These are phyloP conservation scores for Muscicapa comitata DNA, from an alignment of 2,797 vertebrate genomes.

Conservation along the genomic window DNA sequence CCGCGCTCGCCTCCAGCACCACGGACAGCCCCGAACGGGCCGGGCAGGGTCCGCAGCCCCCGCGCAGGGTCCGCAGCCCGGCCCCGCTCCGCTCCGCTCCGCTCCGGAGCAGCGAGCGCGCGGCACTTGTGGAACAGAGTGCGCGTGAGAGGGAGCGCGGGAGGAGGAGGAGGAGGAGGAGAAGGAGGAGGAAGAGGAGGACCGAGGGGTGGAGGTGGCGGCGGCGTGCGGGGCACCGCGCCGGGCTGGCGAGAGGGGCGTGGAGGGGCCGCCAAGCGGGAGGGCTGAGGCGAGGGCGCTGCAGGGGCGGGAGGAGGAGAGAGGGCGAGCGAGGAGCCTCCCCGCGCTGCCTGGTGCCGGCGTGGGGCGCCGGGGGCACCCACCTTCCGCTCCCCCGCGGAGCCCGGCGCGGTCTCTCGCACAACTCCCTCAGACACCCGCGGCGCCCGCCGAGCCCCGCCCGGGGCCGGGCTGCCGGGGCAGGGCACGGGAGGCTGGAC, in stretches of 20 bases:
- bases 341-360: neutral
- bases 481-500: neutral
- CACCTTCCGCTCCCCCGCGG: neutral
- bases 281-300: neutral
- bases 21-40: conserved; percentile 37
- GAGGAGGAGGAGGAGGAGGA: neutral
- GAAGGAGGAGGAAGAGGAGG: neutral
- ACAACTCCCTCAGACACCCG: neutral
- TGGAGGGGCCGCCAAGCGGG: conserved; percentile 15
- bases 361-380: neutral
- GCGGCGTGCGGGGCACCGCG: conserved; percentile 13
- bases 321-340: neutral
- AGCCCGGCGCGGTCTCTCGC: neutral
- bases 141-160: conserved; percentile 13
- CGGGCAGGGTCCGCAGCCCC: neutral
- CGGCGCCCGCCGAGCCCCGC: conserved; percentile 26
- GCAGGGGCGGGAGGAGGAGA: neutral
- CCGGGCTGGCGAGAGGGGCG: neutral
- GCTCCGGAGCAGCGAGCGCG: conserved; percentile 21
- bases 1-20: conserved; percentile 47
- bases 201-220: conserved; percentile 21
- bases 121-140: conserved; percentile 74
- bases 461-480: neutral
- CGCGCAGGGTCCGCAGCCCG: neutral
- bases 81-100: neutral